Evolutionary conservation across 2,797 vertebrate species (phyloP), one percentile per base, ranked within the genome.

Genomic region (Ctenopoma multispine): DNA sequence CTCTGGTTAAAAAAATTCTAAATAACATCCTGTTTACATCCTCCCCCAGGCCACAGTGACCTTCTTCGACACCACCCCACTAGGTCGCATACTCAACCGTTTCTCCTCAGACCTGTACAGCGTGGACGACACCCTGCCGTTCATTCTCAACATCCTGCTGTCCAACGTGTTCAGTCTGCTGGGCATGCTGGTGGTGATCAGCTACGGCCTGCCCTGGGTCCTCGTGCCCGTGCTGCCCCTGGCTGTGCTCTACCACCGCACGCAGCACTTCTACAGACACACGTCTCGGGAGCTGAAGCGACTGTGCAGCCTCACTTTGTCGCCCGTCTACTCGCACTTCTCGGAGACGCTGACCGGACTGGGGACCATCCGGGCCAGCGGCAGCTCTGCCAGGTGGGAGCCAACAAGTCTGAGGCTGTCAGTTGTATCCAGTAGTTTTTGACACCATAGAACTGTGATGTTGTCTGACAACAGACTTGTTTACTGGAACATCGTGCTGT

Each of bases 251-350:
- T 99, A 99, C 90, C 87, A 95, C 83, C 88, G 75, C 3, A 92
- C 96, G 0, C 98, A 99, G 90, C 81, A 69, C 70, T 96, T 90
- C 84, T 99, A 99, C 90, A 91, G 97, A 0, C 93, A 94, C 83
- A 96, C 97, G 0, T 97, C 97, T 0, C 90, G 97, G 1, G 98
- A 99, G 88, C 95, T 99, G 61, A 98, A 97, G 80, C 96, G 97
- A 10, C 93, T 99, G 49, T 92, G 91, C 88, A 98, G 95, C 79
- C 72, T 99, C 87, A 97, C 96, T 0, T 93, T 99, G 72, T 99
- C 98, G 1, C 97, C 98, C 0, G 86, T 99, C 85, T 99, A 99
- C 85, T 96, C 95, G 0, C 98, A 99, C 87, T 96, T 99, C 90
- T 96, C 97, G 0, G 97, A 99, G 93, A 99, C 97, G 0, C 91